Evolutionary conservation across 2,113 vertebrate genomes (phyloP), one percentile per base, ranked within the genome.

Genomic region (Struthidea cinerea): DNA sequence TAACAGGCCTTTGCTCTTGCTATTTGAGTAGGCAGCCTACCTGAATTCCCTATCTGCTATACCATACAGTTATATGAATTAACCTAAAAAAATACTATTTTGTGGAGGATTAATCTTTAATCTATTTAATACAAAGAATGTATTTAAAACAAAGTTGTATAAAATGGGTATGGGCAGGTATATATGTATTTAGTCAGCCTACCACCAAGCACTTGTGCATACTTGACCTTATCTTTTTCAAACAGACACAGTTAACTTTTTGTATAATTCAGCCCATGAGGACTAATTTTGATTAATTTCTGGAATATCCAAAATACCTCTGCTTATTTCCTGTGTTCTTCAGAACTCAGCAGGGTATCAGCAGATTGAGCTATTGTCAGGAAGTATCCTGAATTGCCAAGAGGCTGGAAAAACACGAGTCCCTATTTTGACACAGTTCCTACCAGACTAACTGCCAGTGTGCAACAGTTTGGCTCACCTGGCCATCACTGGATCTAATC

Each of bases 331-430:
- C 71, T 46, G 64, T 52, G 71, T 50, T 86, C 83, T 89, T 86
- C 76, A 93, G 75, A 92, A 78, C 64, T 35, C 90, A 55, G 88
- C 76, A 89, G 86, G 79, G 13, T 52, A 84, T 39, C 79, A 90
- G 47, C 56, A 70, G 83, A 87, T 27, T 92, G 39, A 90, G 64
- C 33, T 74, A 70, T 42, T 95, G 71, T 90, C 67, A 92, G 76
- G 56, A 94, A 93, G 21, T 11, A 42, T 20, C 55, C 50, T 89
- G 39, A 84, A 67, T 5, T 88, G 47, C 73, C 86, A 84, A 95
- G 55, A 52, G 68, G 33, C 79, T 94, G 68, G 86, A 93, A 90
- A 92, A 97, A 93, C 76, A 93, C 39, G n/a, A 80, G 39, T 47
- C 35, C 27, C 19, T 74, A 6, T 94, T 88, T 96, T 64, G 46